Evolutionary conservation across 2,888 invertebrate species (phyloP), one percentile per base, ranked within the genome.

Genomic region (Eulithis prunata): DNA sequence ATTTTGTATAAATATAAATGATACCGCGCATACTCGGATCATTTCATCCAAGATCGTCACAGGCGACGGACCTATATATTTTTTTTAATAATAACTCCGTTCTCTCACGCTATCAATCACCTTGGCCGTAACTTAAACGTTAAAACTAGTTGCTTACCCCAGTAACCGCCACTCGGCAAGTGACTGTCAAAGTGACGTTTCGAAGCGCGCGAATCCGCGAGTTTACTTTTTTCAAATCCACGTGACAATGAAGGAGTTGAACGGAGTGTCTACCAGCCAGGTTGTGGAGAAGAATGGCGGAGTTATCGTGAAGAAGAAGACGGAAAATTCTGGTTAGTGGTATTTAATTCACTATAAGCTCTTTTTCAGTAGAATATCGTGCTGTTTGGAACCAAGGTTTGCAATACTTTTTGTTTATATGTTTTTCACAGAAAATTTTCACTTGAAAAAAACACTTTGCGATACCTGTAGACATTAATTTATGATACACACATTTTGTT

Each of bases 131-230:
- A 73, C 69, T 8, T 51, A 41, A 38, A 21, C 49, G 75, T 76
- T 76, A 77, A 77, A 79, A 80, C 81, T 70, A 75, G 83, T 81
- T 80, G 52, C 74, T 73, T 78, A 82, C 81, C 83, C 82, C 76
- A 85, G 73, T 84, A 81, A 78, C 78, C 85, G 81, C 85, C 84
- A 83, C 78, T 78, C 66, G 71, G 71, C 72, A 75, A 47, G 79
- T 72, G 71, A 21, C 78, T 88, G 88, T 88, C 88, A 89, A 87
- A 89, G 89, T 91, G 90, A 91, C 90, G 86, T 89, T 82, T 80
- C 71, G 83, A 85, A 87, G 79, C 84, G 88, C 90, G 91, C 86
- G 84, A 87, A 89, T 72, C 63, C 72, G 72, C 70, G 71, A 66
- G 70, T 68, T 70, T 63, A 21, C 41, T 57, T 60, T 46, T 74